Evolutionary conservation across 2,888 invertebrate genomes (phyloP).

Genomic region (Nephrocerus scutellatus): DNA sequence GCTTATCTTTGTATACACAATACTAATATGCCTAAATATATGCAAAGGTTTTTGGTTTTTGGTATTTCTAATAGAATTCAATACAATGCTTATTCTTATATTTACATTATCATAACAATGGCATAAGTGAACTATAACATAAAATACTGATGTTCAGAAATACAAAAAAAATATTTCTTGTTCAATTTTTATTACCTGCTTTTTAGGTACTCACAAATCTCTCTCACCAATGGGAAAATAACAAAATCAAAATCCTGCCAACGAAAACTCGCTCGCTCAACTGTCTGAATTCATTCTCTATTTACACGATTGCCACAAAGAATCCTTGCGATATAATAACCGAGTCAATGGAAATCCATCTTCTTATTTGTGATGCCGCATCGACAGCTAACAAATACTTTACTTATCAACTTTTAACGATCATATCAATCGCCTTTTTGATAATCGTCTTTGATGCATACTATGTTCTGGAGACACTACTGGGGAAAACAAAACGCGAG

Average conservation of each 20-base stretch:
- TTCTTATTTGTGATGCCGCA: conserved; percentile 45
- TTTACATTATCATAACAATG: no score
- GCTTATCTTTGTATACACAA: no score
- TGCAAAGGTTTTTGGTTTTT: no score
- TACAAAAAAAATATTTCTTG: no score
- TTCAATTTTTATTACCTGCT: background rate
- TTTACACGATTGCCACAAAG: conserved; percentile 44
- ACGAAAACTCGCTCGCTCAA: conserved; percentile 38
- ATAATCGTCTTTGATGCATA: conserved; percentile 48
- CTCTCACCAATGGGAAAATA: conserved; percentile 38
- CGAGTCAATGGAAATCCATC: conserved; percentile 46
- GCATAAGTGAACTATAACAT: no score
- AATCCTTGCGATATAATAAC: conserved; percentile 43
- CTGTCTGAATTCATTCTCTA: conserved; percentile 43
- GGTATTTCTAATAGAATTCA: no score
- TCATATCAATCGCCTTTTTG: conserved; percentile 45
- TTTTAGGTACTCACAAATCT: conserved; percentile 42
- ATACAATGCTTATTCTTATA: no score
- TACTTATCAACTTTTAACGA: conserved; percentile 45
- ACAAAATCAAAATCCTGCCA: conserved; percentile 21
- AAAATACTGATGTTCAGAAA: no score
- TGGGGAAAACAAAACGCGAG: conserved; percentile 42
- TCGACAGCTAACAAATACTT: conserved; percentile 46
- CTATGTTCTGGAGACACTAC: conserved; percentile 43
- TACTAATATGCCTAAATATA: no score